phyloP scores from a whole-genome alignment of 2,797 vertebrate species.

The Etheostoma nigrum region DNA sequence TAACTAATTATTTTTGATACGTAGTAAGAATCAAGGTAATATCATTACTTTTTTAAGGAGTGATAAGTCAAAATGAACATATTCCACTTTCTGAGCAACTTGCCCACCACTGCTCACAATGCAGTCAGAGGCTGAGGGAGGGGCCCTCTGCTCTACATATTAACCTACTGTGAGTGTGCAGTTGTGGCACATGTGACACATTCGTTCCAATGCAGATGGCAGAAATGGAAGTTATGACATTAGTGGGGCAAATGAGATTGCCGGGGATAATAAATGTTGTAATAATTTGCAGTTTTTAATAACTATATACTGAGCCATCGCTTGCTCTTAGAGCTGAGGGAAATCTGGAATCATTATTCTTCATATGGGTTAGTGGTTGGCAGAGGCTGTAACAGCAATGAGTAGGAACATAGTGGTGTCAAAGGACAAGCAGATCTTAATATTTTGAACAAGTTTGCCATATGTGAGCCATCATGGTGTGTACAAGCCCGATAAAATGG shows the following conservation, averaged over 20 bases:
- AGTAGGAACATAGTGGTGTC: slow-evolving; percentile 65
- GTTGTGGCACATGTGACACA: slow-evolving; percentile 70
- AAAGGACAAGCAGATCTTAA: slow-evolving; percentile 70
- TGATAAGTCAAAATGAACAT: too few species aligned
- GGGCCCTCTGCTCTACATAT: slow-evolving; percentile 47
- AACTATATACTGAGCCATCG: slow-evolving; percentile 80
- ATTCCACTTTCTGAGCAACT: too few species aligned
- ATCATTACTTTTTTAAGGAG: too few species aligned
- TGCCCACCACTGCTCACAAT: slow-evolving; percentile 21
- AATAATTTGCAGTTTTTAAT: slow-evolving; percentile 85
- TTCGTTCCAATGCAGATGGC: slow-evolving; percentile 77
- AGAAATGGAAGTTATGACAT: slow-evolving; percentile 82
- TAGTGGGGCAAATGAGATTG: slow-evolving; percentile 70
- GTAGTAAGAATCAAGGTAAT: too few species aligned
- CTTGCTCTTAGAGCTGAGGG: slow-evolving; percentile 74
- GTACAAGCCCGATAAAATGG: slow-evolving; percentile 70
- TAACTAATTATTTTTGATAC: too few species aligned
- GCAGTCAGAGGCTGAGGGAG: slow-evolving; percentile 36
- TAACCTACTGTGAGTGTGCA: slow-evolving; percentile 27
- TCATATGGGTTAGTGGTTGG: slow-evolving; percentile 76
- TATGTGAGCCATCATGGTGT: slow-evolving; percentile 77
- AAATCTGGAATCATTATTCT: slow-evolving; percentile 82
- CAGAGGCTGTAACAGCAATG: slow-evolving; percentile 52
- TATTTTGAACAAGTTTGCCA: slow-evolving; percentile 76
- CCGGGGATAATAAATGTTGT: slow-evolving; percentile 78